phyloP scores from a whole-genome alignment of 2,113 vertebrate genomes.

The Percopsis transmontana region DNA sequence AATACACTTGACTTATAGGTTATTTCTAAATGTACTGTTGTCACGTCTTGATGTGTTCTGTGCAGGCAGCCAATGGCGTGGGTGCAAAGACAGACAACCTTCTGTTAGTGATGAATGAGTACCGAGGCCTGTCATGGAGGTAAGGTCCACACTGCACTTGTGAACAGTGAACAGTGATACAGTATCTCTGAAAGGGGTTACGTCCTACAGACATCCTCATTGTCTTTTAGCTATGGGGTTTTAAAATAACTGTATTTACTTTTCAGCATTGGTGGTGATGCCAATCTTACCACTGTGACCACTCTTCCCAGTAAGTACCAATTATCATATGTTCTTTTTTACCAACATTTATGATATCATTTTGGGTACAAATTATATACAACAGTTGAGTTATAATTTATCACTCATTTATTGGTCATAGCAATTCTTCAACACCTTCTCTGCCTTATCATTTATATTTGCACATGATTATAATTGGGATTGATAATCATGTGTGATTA shows the following conservation, averaged over 20 bases:
- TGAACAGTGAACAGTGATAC: not conserved
- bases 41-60: slow-evolving; percentile 21
- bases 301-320: slow-evolving; percentile 90
- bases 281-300: slow-evolving; percentile 79
- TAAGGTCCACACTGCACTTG: slow-evolving; percentile 50
- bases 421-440: no score
- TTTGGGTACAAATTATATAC: not conserved
- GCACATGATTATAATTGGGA: not conserved
- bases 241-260: slow-evolving; percentile 29
- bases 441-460: not conserved
- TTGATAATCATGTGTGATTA: slow-evolving; percentile 10
- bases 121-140: slow-evolving; percentile 91
- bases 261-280: slow-evolving; percentile 87
- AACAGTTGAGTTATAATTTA: not conserved
- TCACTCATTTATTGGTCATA: no score
- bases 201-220: not conserved
- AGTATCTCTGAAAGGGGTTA: not conserved
- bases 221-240: not conserved
- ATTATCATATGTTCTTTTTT: not conserved
- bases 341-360: not conserved
- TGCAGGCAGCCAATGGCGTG: slow-evolving; percentile 87
- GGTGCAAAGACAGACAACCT: slow-evolving; percentile 76
- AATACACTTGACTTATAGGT: not conserved
- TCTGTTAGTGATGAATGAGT: slow-evolving; percentile 76
- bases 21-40: not conserved